phyloP scores from a whole-genome alignment of 1,140 invertebrate species.

The Zaprionus inermis region DNA sequence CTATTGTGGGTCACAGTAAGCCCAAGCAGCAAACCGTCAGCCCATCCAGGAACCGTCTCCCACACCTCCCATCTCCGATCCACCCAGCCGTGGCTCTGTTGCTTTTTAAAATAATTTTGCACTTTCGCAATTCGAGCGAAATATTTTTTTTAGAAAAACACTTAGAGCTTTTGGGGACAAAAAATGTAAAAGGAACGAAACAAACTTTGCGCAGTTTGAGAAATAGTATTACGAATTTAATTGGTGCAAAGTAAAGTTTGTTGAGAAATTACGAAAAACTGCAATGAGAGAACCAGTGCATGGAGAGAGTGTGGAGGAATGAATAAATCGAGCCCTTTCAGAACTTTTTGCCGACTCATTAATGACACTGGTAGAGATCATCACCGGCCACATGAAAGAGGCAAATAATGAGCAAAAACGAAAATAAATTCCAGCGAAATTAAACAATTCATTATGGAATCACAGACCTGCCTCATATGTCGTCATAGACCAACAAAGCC shows the following conservation, averaged over 20 bases:
- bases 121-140: constrained; percentile 42
- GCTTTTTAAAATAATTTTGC: constrained; percentile 45
- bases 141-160: constrained; percentile 56
- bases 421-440: constrained; percentile 40
- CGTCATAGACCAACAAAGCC: constrained; percentile 22
- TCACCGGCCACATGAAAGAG: constrained; percentile 9
- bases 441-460: constrained; percentile 70
- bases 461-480: constrained; percentile 19
- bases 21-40: neutral
- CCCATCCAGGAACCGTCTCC: constrained; percentile 1
- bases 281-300: constrained; percentile 1
- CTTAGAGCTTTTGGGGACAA: constrained; percentile 14
- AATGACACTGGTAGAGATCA: constrained; percentile 11
- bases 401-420: constrained; percentile 58
- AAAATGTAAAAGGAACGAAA: constrained; percentile 15
- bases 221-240: constrained; percentile 70
- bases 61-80: neutral
- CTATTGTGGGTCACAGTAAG: constrained; percentile 11
- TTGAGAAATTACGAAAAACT: constrained; percentile 35
- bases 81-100: constrained; percentile 18
- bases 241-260: constrained; percentile 48
- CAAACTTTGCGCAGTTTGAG: constrained; percentile 53
- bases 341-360: constrained; percentile 51
- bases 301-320: neutral
- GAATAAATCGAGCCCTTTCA: constrained; percentile 20